Percentiles rank a stretch among this genome's conserved stretches.
These are phyloP conservation scores for Lasioglossum figueresi DNA, from an alignment of 2,888 invertebrate genomes.

Conservation along the genomic window DNA sequence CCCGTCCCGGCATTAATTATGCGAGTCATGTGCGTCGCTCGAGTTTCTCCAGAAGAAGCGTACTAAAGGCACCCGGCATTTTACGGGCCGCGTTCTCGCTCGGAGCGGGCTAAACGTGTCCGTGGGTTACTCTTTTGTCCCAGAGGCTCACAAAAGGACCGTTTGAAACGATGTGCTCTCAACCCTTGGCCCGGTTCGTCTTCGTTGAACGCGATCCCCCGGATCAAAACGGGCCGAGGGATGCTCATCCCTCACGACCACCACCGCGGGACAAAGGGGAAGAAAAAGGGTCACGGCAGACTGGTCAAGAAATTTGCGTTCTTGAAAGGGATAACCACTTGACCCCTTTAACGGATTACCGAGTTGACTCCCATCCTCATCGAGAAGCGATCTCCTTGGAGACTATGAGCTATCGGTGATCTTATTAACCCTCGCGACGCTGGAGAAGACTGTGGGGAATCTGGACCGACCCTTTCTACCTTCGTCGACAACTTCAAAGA, in stretches of 20 bases:
- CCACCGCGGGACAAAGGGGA: conserved; percentile 38
- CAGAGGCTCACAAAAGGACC: conserved; percentile 49
- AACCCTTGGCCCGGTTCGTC: conserved; percentile 42
- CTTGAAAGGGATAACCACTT: conserved; percentile 41
- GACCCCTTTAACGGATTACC: conserved; percentile 50
- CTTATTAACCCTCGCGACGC: background rate
- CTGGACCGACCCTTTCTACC: background rate
- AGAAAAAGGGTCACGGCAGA: conserved; percentile 37
- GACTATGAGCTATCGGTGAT: background rate
- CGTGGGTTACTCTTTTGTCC: conserved; percentile 55
- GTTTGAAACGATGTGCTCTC: conserved; percentile 45
- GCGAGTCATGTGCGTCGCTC: background rate
- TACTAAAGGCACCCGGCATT: conserved; percentile 25
- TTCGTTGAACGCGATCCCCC: conserved; percentile 41
- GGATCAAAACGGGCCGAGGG: conserved; percentile 46
- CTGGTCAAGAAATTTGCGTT: conserved; percentile 41
- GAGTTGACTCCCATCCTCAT: background rate
- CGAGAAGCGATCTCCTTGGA: conserved; percentile 22
- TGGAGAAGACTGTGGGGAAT: background rate
- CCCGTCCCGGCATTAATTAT: conserved; percentile 25
- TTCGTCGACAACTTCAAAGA: background rate
- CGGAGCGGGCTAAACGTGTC: conserved; percentile 34
- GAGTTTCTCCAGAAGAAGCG: conserved; percentile 15
- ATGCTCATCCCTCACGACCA: conserved; percentile 38
- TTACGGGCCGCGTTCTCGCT: conserved; percentile 30